Conservation (phyloP, 2,888 invertebrate species). For the Polymixis lichenea region DNA sequence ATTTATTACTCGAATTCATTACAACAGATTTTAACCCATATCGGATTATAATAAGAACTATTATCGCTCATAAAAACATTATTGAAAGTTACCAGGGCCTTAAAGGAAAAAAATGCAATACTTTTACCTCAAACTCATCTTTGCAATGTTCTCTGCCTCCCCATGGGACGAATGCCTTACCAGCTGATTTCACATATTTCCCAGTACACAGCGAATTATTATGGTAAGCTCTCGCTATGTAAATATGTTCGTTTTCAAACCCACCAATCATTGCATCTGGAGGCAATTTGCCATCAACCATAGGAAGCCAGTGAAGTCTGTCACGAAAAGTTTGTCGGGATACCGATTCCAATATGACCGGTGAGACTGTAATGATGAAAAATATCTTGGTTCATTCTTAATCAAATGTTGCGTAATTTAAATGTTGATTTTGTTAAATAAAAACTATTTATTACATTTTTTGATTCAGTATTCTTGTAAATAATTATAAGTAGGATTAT, state of each 20-base stretch:
- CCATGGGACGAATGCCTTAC: constrained; percentile 93
- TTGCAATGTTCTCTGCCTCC: constrained; percentile 93
- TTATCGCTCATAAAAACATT: too few species aligned
- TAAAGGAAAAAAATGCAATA: not conserved
- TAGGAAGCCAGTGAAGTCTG: constrained; percentile 91
- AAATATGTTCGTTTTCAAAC: constrained; percentile 91
- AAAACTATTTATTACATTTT: too few species aligned
- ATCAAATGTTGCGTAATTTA: not conserved
- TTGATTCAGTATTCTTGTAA: not conserved
- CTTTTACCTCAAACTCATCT: constrained; percentile 91
- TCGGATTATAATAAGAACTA: too few species aligned
- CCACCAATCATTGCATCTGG: constrained; percentile 93
- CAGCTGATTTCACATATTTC: constrained; percentile 93
- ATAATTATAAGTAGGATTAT: not conserved
- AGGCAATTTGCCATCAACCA: constrained; percentile 91
- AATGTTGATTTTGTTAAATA: not conserved
- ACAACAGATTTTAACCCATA: too few species aligned
- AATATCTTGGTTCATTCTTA: constrained; percentile 2
- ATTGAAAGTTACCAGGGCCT: too few species aligned
- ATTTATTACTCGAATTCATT: too few species aligned
- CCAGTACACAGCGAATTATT: constrained; percentile 94
- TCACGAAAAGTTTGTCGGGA: constrained; percentile 69
- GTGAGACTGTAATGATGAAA: constrained; percentile 53
- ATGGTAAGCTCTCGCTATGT: constrained; percentile 92
- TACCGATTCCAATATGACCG: constrained; percentile 47